Base-by-base conservation (phyloP, 2,797 vertebrate species). In the Arctocebus calabarensis region DNA sequence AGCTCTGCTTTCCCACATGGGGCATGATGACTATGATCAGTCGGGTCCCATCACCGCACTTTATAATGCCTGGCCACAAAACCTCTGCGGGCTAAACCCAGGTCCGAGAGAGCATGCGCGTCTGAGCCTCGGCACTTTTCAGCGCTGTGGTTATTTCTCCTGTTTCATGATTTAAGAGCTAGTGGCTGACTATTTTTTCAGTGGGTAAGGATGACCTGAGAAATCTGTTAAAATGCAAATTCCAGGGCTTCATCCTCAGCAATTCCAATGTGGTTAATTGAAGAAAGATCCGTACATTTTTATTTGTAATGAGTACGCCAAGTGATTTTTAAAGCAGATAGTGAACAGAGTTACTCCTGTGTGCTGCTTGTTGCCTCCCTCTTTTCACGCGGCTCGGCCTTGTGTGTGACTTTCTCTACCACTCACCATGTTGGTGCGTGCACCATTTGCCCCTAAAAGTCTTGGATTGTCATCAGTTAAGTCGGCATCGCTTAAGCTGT, bases 161-260 rank as follows among this genome's bases (percentile, higher is more conserved):
- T 11, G 10, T 55, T 64, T 66, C 40, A 19, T 81, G 13, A 87
- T 77, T 81, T 92, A 61, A 97, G 70, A 94, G n/a, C 17, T 64
- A n/a, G 34, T 37, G 23, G 40, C 62, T 77, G n/a, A 17, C 23
- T 74, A 1, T 79, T 77, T 89, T 88, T 96, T 79, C 52, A 45
- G 66, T 87, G 14, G 55, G 71, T 85, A 68, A 52, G 57, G 59
- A 90, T 84, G 62, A 87, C 20, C 59, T 12, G 27, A 87, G 64
- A 84, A 91, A 32, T 20, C 27, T 40, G 16, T 84, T 86, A 66
- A 87, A 61, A 66, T 73, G 34, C 7, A 87, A 29, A 89, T 84
- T 84, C 37, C 29, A 14, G n/a, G 78, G 29, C 34, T 37, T 91
- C 19, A n/a, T 78, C 13, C 43, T 16, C n/a, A 84, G 37, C 12